A percentile compares a stretch with the other conserved stretches of the same genome.
These are phyloP conservation scores for Bombus vancouverensis DNA, from an alignment of 1,140 invertebrate genomes.

Conservation along the genomic window DNA sequence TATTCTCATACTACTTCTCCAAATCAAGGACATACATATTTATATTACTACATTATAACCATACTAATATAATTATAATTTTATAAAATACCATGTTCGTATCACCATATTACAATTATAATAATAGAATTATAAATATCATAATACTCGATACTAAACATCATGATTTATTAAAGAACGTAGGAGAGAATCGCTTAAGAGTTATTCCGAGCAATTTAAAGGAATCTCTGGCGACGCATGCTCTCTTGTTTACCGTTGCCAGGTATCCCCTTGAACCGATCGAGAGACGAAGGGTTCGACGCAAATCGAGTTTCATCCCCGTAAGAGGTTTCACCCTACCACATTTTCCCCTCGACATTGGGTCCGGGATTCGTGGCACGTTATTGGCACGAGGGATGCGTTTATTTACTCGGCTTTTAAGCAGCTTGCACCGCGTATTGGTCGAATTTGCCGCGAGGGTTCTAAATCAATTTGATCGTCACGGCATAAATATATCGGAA, in stretches of 20 bases:
- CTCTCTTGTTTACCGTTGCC: slow-evolving; percentile 46
- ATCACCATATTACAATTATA: too few relatives aligned
- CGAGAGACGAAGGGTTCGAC: slow-evolving; percentile 22
- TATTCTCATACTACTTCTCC: too few relatives aligned
- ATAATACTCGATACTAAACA: too few relatives aligned
- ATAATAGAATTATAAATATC: too few relatives aligned
- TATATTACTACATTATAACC: too few relatives aligned
- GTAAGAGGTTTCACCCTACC: slow-evolving; percentile 51
- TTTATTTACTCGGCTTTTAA: slow-evolving; percentile 60
- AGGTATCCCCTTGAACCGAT: slow-evolving; percentile 30
- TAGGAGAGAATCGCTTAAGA: neutral
- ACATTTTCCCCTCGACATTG: neutral
- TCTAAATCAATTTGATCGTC: slow-evolving; percentile 55
- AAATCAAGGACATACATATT: too few relatives aligned
- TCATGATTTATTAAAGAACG: slow-evolving; percentile 26
- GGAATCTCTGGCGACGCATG: slow-evolving; percentile 27
- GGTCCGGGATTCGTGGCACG: slow-evolving; percentile 46
- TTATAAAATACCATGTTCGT: too few relatives aligned
- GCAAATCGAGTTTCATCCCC: slow-evolving; percentile 57
- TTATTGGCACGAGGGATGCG: slow-evolving; percentile 51
- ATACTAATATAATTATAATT: too few relatives aligned
- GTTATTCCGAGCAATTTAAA: slow-evolving; percentile 16
- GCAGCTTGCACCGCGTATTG: slow-evolving; percentile 40
- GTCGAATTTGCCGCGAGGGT: slow-evolving; percentile 16
- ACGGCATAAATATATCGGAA: slow-evolving; percentile 37